Conservation (phyloP, 2,888 invertebrate genomes). For the Boloria selene region DNA sequence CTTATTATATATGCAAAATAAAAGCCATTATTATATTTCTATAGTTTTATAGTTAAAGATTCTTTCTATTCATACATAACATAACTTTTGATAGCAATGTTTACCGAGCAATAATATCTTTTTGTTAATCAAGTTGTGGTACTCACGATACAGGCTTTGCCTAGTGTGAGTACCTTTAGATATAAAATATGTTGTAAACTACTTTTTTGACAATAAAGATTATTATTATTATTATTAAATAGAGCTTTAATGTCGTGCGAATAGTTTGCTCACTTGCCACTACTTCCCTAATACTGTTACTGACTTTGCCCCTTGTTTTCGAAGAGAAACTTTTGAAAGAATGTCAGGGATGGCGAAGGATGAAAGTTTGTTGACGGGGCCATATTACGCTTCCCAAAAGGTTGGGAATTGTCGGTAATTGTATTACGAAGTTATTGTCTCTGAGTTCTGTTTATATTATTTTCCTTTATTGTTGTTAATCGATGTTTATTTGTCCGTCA, state of each 20-base stretch:
- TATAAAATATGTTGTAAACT: no score
- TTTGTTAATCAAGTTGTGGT: no score
- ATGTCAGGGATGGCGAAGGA: slow-evolving; percentile 28
- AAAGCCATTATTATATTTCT: no score
- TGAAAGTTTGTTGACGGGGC: slow-evolving; percentile 34
- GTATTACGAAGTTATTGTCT: slow-evolving; percentile 33
- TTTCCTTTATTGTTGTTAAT: slow-evolving; percentile 9
- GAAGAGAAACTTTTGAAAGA: slow-evolving; percentile 34
- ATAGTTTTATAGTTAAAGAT: no score
- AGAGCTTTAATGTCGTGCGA: slow-evolving; percentile 37
- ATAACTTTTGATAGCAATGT: no score
- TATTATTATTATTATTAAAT: no score
- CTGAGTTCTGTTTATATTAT: slow-evolving; percentile 1
- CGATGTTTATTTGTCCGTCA: not conserved
- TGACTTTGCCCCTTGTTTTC: slow-evolving; percentile 39
- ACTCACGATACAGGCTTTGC: no score
- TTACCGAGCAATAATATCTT: no score
- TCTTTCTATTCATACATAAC: no score
- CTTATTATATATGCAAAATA: no score
- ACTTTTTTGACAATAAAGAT: no score
- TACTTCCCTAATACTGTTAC: slow-evolving; percentile 43
- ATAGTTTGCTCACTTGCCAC: slow-evolving; percentile 40
- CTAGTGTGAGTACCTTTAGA: no score
- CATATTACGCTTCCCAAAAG: slow-evolving; percentile 34
- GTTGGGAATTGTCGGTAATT: slow-evolving; percentile 36